Evolutionary conservation across 2,113 vertebrate species (phyloP).

Genomic region (Macrotus californicus): DNA sequence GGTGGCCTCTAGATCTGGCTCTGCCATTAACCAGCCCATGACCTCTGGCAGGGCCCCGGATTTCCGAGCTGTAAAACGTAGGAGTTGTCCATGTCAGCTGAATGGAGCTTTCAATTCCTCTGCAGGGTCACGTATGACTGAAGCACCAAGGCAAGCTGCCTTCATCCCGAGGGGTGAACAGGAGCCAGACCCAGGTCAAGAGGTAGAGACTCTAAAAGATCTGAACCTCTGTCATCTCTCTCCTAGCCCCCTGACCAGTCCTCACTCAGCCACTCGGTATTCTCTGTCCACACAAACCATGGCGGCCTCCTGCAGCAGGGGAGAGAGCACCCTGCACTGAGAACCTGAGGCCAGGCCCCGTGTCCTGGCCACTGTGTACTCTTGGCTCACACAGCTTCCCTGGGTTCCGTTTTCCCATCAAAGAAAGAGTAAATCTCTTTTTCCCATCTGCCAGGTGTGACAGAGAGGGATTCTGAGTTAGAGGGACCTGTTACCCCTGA

Average conservation of each 20-base stretch:
- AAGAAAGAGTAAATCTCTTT: neutral
- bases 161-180: neutral
- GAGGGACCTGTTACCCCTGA: neutral
- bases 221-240: neutral
- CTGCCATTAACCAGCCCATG: neutral
- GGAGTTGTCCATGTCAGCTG: neutral
- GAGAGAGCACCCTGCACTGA: neutral
- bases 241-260: neutral
- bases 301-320: neutral
- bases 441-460: neutral
- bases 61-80: neutral
- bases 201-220: neutral
- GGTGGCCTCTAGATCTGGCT: neutral
- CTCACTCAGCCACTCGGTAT: neutral
- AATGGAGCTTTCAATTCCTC: neutral
- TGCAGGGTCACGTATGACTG: neutral
- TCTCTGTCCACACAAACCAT: rapidly evolving
- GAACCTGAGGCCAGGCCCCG: neutral
- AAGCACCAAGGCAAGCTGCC: neutral
- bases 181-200: neutral
- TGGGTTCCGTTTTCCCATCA: neutral
- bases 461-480: neutral
- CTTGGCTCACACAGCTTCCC: neutral
- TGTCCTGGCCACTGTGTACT: neutral
- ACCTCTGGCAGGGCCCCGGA: neutral